phyloP scores from a whole-genome alignment of 92 coral and sea anemone genomes.

The Chrysogorgia sp. region DNA sequence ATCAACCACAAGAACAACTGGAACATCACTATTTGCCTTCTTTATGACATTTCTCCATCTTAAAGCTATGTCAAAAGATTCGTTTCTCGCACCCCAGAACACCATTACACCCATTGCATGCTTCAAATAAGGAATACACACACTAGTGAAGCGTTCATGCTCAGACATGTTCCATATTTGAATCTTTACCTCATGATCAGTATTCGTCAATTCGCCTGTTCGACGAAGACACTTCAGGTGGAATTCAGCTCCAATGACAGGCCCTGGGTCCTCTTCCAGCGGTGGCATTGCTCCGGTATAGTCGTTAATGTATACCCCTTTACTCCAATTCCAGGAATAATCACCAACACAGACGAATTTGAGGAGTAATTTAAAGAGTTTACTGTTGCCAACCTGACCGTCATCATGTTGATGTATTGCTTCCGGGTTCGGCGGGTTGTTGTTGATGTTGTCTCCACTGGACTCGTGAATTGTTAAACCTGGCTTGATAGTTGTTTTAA shows the following conservation, averaged over 20 bases:
- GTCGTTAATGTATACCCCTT: constrained; percentile 66
- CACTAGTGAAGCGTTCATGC: constrained; percentile 45
- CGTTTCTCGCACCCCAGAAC: constrained; percentile 74
- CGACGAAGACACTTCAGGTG: constrained; percentile 45
- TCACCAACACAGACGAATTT: constrained; percentile 75
- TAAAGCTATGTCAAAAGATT: constrained; percentile 57
- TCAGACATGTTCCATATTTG: constrained; percentile 75
- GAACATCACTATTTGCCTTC: constrained; percentile 29
- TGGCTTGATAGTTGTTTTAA: constrained; percentile 38
- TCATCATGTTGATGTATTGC: background rate
- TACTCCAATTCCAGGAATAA: constrained; percentile 63
- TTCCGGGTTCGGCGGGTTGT: constrained; percentile 24
- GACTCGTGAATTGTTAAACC: background rate
- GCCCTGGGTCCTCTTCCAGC: constrained; percentile 25
- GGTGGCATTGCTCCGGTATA: constrained; percentile 61
- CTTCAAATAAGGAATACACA: constrained; percentile 35
- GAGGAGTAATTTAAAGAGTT: constrained; percentile 48
- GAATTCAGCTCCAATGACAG: constrained; percentile 52
- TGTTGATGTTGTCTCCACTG: background rate
- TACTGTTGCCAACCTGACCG: constrained; percentile 20
- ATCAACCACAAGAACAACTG: constrained; percentile 69
- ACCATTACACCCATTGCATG: constrained; percentile 64
- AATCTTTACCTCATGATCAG: constrained; percentile 38
- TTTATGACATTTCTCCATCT: constrained; percentile 58
- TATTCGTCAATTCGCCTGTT: constrained; percentile 26